Evolutionary conservation across 1,140 invertebrate genomes (phyloP), one percentile per base, ranked within the genome.

Genomic region (Pseudomyrmex sp.): DNA sequence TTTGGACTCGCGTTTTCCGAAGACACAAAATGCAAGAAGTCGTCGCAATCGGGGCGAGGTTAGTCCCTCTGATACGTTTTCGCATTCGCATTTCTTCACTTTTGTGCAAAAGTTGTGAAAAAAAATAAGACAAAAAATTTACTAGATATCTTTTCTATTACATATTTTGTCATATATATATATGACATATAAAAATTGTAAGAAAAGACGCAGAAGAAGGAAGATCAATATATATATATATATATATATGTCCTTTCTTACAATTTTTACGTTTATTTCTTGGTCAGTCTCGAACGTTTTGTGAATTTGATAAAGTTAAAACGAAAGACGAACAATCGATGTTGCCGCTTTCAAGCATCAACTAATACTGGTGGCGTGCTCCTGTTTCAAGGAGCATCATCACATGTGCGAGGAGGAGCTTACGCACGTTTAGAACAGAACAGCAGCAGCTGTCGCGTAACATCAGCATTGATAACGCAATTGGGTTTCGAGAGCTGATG

Each of bases 391-490:
- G 58, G 70, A 80, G 74, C n/a, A 23, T 23, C 20, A 75, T 87
- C 66, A 70, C 58, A 70, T 63, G 66, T 59, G 77, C 44, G 59
- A 68, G 73, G 56, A 75, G 35, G 5, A 35, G 35, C 35, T 35
- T 35, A 35, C 35, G 5, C 74, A 50, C 44, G 50, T 35, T 20
- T 83, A 59, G 4, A 20, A n/a, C 58, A 23, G 5, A 70, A 63
- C 72, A 82, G 58, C 72, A 82, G 58, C 66, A 83, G 77, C 86
- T 88, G 86, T 85, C 48, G 35, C 35, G 74, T 62, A 83, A 85
- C 74, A 59, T 65, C 75, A 83, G 23, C 70, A 82, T 72, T 85
- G 88, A 89, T 90, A 90, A 89, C 46, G 52, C 62, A 84, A 83
- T 85, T 87, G 20, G 83, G 79, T 85, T 79, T 86, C 62, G 62